Conservation (phyloP, 1,140 invertebrate species). For the Nephotettix cincticeps region DNA sequence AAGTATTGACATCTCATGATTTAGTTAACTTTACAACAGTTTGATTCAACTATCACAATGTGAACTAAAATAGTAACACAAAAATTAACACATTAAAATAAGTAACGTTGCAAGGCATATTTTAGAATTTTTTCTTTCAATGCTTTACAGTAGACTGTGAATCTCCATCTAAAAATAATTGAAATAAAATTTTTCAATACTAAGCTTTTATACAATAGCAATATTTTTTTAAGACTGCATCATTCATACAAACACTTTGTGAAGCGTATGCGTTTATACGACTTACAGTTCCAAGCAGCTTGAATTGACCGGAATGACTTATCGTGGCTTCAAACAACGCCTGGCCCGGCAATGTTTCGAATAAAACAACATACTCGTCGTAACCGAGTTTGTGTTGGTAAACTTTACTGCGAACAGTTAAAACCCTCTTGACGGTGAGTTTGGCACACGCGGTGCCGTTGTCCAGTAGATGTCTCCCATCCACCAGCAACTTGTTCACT, state of each 20-base stretch:
- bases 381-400: conserved; percentile 21
- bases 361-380: conserved; percentile 37
- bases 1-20: no score
- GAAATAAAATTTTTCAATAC: no score
- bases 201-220: conserved; percentile 60
- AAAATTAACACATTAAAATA: no score
- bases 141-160: no score
- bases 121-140: no score
- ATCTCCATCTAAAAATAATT: not conserved
- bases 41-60: no score
- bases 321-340: conserved; percentile 77
- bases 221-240: conserved; percentile 73
- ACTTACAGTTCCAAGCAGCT: conserved; percentile 65
- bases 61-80: no score
- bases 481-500: conserved; percentile 34
- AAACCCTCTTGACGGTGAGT: conserved; percentile 48
- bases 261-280: conserved; percentile 79
- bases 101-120: no score
- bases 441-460: conserved; percentile 51
- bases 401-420: conserved; percentile 35
- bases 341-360: conserved; percentile 56
- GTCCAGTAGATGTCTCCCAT: conserved; percentile 43
- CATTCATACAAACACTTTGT: conserved; percentile 73
- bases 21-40: no score
- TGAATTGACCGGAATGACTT: conserved; percentile 41